These are phyloP conservation scores for Imbricaverruca yamaguchii DNA, from an alignment of 2,888 invertebrate genomes.

Conservation along the genomic window DNA sequence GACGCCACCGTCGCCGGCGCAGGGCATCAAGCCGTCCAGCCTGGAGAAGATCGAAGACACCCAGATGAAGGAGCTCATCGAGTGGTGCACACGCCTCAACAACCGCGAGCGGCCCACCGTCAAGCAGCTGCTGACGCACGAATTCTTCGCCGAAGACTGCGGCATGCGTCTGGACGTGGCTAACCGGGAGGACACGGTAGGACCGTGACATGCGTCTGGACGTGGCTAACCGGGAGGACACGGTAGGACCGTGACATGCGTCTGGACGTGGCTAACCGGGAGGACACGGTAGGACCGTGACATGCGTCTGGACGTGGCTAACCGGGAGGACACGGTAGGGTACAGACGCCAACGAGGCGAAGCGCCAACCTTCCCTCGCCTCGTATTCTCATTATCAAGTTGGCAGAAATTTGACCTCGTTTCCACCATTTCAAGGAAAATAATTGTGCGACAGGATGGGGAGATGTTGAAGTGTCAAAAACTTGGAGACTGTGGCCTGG, in stretches of 20 bases:
- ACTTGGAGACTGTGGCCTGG: no score
- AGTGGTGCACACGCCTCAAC: constrained; percentile 83
- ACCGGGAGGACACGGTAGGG: constrained; percentile 48
- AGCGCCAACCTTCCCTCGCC: no score
- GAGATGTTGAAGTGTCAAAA: no score
- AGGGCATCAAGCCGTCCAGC: constrained; percentile 94
- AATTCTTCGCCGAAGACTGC: constrained; percentile 95
- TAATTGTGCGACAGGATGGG: no score
- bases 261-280: no score
- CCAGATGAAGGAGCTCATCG: constrained; percentile 92
- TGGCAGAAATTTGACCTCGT: no score
- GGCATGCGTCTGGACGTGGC: constrained; percentile 67
- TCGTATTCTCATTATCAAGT: no score
- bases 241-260: constrained; percentile 55
- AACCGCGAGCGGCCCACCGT: constrained; percentile 87
- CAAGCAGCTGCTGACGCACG: constrained; percentile 86
- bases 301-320: constrained; percentile 63
- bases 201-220: constrained; percentile 72
- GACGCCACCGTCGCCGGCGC: constrained; percentile 34
- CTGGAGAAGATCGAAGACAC: constrained; percentile 91
- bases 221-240: constrained; percentile 53
- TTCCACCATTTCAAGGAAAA: no score
- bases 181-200: constrained; percentile 48
- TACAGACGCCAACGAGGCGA: no score
- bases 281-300: constrained; percentile 61